phyloP scores from a whole-genome alignment of 2,113 vertebrate species.

The Salvelinus fontinalis region DNA sequence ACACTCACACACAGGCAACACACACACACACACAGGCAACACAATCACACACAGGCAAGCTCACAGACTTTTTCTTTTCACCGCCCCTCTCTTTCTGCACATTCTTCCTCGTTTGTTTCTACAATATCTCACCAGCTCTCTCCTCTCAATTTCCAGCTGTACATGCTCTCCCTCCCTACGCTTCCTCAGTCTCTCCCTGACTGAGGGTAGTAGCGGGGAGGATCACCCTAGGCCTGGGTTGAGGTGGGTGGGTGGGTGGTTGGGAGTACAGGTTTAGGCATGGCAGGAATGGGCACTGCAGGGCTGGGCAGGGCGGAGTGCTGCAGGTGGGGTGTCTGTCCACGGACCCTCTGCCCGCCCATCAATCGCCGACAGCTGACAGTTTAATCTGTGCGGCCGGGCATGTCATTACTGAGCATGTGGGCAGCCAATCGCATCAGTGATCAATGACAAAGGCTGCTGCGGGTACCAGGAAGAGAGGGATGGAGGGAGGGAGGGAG shows the following conservation, averaged over 20 bases:
- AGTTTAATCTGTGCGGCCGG: slow-evolving; percentile 99
- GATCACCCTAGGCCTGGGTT: neutral
- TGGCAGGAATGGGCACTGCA: too few relatives aligned
- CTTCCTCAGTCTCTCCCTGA: too few relatives aligned
- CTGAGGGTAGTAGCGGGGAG: neutral
- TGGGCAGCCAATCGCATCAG: slow-evolving; percentile 99
- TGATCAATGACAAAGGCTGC: slow-evolving; percentile 99
- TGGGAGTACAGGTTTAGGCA: neutral
- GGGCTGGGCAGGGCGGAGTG: slow-evolving; percentile 40
- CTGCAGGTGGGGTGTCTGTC: slow-evolving; percentile 87
- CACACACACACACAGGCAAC: too few relatives aligned
- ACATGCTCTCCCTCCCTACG: neutral
- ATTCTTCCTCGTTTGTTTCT: too few relatives aligned
- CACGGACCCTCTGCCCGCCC: slow-evolving; percentile 89
- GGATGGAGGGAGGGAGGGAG: neutral
- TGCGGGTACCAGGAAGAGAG: slow-evolving; percentile 72
- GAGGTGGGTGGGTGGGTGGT: too few relatives aligned
- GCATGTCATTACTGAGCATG: slow-evolving; percentile 98
- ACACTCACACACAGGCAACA: too few relatives aligned
- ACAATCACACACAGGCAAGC: neutral
- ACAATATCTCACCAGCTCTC: too few relatives aligned
- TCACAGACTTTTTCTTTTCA: slow-evolving; percentile 13
- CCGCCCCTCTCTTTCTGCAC: neutral
- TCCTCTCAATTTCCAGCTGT: neutral
- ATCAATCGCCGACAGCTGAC: slow-evolving; percentile 99